Evolutionary conservation across 2,797 vertebrate genomes (phyloP), one percentile per base, ranked within the genome.

Genomic region (Buceros bicornis): DNA sequence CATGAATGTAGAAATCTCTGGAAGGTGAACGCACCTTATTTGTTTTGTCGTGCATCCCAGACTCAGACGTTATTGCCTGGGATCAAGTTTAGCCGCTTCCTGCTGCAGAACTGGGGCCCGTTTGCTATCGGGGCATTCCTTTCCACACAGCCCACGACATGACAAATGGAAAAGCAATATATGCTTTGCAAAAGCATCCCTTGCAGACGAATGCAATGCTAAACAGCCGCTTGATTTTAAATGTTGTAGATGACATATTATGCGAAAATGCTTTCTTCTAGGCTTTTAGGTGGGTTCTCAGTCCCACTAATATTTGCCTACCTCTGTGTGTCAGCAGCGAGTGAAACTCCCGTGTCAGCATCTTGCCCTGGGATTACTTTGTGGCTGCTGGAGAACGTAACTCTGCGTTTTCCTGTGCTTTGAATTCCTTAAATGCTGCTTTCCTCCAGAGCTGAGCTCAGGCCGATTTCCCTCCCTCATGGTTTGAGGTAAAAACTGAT

Each of bases 371-470:
- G 54, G 73, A 69, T 88, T 79, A 56, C 45, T 82, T 51, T 73
- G 35, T 50, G 60, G 69, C 90, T 65, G 54, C 70, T 76, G 66
- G 50, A 86, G 82, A 76, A 91, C 22, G 4, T 19, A 82, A 53
- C 0, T 0, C 40, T 64, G 69, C 88, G 72, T 72, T 70, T 87
- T 81, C 58, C 60, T 79, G 33, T 50, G 43, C 29, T 90, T 95
- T 88, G n/a, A 88, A 65, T 57, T 53, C 31, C 40, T 66, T 82
- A 76, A 81, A 76, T 8, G 26, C 40, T 72, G 37, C 62, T 72
- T 89, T 92, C 43, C 47, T 84, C 64, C 57, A 83, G 31, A 89
- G 71, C 25, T 66, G 78, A 82, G 60, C n/a, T 85, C 61, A 78
- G 62, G 40, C 47, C 60, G 54, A 58, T 83, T 33, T 89, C 50